phyloP scores from a whole-genome alignment of 2,797 vertebrate genomes.

The Delichon dasypus region DNA sequence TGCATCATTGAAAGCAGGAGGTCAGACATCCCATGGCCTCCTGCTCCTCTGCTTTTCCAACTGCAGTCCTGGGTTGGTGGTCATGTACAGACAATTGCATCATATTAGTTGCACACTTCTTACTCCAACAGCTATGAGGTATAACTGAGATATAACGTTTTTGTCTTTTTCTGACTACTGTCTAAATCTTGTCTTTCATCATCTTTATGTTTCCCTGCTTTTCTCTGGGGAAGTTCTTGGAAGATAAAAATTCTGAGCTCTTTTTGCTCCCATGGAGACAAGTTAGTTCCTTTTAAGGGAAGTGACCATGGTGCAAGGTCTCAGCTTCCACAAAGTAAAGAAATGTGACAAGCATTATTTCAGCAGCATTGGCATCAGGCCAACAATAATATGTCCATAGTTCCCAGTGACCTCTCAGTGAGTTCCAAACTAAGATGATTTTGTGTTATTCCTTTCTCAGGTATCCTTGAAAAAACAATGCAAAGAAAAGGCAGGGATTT shows the following conservation, averaged over 20 bases:
- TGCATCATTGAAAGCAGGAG: background rate
- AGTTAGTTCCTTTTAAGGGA: background rate
- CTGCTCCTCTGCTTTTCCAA: background rate
- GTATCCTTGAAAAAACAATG: background rate
- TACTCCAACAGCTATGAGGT: background rate
- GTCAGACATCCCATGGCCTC: rapidly evolving
- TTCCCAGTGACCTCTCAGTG: background rate
- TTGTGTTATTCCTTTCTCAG: background rate
- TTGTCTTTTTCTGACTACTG: background rate
- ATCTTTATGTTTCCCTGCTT: background rate
- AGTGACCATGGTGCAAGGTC: background rate
- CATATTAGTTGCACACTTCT: rapidly evolving
- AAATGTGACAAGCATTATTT: background rate
- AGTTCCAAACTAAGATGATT: background rate
- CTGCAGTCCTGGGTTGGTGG: background rate
- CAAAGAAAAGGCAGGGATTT: background rate
- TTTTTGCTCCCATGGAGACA: background rate
- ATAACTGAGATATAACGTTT: background rate
- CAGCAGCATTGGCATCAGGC: background rate
- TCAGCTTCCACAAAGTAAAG: background rate
- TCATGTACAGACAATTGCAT: background rate
- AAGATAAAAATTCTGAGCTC: background rate
- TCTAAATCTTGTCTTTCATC: background rate
- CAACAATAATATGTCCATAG: background rate
- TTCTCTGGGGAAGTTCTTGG: background rate